Evolutionary conservation across 2,797 vertebrate genomes (phyloP), one percentile per base, ranked within the genome.

Genomic region (Syngnathus acus): DNA sequence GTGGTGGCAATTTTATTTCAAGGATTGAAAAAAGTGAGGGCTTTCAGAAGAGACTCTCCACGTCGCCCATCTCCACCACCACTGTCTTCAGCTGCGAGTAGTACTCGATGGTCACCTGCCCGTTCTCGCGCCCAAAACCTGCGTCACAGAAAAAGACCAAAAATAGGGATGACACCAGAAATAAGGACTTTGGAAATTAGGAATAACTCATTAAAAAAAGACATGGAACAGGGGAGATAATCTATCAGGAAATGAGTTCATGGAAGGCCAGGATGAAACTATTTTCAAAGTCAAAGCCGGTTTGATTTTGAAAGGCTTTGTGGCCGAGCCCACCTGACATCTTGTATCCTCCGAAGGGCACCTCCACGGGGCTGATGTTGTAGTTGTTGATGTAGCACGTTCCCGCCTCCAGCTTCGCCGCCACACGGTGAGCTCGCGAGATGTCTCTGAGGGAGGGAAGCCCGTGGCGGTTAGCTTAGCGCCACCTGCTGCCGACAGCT

Each of bases 361-460:
- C 5, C 70, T 98, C 95, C 78, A 98, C 79, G 0, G 94, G 92
- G 72, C 81, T 93, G 73, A 89, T n/a, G 0, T 98, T 98, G 86
- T 99, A 99, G 89, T 98, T 99, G 86, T 99, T 99, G 67, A 99
- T 93, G 86, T 91, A 99, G 85, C 95, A 98, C 39, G 93, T 93
- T 9, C 97, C 97, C 0, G 93, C 95, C 80, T 99, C 92, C n/a
- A 99, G 84, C 65, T 87, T 93, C 16, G 82, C 94, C 11, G 88
- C 95, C 71, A 98, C 90, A 6, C 97, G 91, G 76, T 99, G 97
- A 38, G 97, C 97, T 57, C 95, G 91, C 66, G 95, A 90, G 69
- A 99, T 85, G 73, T 99, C 95, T 84, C 97, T 99, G 48, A 26
- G 9, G 32, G 40, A 61, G 54, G 50, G 19, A 16, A 17, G 1